phyloP scores from a whole-genome alignment of 2,113 vertebrate species.

The Gobiocypris rarus region DNA sequence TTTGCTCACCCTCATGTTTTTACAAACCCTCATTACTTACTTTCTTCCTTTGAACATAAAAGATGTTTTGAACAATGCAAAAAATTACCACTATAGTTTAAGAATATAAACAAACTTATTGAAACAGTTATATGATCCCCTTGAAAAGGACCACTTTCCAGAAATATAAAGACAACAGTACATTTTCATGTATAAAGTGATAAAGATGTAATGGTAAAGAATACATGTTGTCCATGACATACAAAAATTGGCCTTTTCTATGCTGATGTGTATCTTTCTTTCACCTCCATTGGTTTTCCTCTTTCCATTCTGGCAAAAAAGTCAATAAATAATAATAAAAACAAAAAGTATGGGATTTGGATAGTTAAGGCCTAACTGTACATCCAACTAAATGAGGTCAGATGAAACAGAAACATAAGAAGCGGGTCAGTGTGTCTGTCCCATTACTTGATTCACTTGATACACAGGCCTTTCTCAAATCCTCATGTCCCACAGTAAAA shows the following conservation, averaged over 20 bases:
- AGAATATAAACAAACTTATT: background rate
- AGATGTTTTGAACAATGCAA: background rate
- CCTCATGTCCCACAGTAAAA: background rate
- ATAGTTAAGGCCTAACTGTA: background rate
- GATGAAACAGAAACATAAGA: background rate
- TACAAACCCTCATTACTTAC: background rate
- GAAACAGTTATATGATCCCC: background rate
- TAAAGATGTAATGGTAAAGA: background rate
- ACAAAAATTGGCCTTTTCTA: too few species aligned
- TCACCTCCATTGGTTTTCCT: background rate
- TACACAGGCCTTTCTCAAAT: conserved; percentile 14
- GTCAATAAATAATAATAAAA: background rate
- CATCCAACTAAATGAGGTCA: background rate
- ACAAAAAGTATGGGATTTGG: background rate
- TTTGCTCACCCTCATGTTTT: background rate
- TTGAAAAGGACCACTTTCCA: background rate
- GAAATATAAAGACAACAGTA: background rate
- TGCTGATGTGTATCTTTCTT: background rate
- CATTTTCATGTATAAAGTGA: background rate
- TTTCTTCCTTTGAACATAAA: background rate
- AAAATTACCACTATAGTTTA: background rate
- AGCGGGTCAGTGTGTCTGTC: background rate
- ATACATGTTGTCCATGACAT: too few species aligned
- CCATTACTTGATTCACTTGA: background rate
- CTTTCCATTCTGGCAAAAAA: background rate